Evolutionary conservation across 2,888 invertebrate genomes (phyloP).

Genomic region (Caenorhabditis angaria): DNA sequence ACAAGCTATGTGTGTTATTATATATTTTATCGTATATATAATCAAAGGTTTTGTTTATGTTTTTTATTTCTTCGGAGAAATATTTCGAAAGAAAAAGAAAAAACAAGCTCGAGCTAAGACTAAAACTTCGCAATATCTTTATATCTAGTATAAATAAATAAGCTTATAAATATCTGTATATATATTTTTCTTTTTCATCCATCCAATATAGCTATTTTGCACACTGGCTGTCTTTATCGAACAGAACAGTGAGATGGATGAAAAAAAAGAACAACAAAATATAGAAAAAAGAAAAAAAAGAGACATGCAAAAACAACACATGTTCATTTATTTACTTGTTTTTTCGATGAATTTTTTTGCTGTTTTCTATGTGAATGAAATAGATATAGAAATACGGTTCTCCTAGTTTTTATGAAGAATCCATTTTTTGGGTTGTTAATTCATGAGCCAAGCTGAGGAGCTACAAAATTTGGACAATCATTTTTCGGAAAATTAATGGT

Average conservation of each 20-base stretch:
- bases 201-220: conserved; percentile 4
- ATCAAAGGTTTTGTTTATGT: conserved; percentile 4
- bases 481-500: no score
- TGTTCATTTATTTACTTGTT: conserved; percentile 4
- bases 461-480: no score
- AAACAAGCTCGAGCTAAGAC: background rate
- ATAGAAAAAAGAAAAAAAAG: background rate
- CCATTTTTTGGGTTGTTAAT: no score
- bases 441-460: no score
- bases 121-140: background rate
- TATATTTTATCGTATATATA: background rate
- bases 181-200: background rate
- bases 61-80: background rate
- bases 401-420: no score
- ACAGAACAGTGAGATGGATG: background rate
- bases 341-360: background rate
- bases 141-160: background rate
- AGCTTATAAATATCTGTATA: background rate
- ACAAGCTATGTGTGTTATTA: background rate
- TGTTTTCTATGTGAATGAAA: background rate
- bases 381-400: background rate
- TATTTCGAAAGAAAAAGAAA: background rate
- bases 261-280: conserved; percentile 1
- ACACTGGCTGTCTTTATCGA: background rate
- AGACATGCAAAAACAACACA: background rate